Evolutionary conservation across 2,888 invertebrate species (phyloP).

Genomic region (Hyalella azteca): DNA sequence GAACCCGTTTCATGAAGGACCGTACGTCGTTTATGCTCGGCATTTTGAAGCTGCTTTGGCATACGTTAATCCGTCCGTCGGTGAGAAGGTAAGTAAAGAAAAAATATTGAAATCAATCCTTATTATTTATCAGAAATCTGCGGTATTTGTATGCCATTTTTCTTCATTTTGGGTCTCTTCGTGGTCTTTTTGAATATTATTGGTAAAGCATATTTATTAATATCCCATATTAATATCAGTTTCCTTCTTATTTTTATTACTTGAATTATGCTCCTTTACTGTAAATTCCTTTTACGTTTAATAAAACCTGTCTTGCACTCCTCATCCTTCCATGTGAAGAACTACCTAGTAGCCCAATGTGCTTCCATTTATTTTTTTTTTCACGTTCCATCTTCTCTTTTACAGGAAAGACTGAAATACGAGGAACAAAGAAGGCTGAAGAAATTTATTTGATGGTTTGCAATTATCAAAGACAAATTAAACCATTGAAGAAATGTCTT

Average conservation of each 20-base stretch:
- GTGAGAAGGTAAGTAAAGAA: slow-evolving; percentile 45
- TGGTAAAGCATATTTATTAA: not conserved
- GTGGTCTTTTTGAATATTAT: not conserved
- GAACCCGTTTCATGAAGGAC: not conserved
- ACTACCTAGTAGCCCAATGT: too few species aligned
- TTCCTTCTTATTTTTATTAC: too few species aligned
- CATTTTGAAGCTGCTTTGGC: slow-evolving; percentile 51
- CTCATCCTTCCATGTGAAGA: too few species aligned
- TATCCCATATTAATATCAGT: not conserved
- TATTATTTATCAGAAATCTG: too few species aligned
- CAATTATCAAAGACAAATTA: too few species aligned
- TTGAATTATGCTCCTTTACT: not conserved
- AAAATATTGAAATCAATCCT: too few species aligned
- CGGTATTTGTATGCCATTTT: not conserved
- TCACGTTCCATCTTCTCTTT: not conserved
- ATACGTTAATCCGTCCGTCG: slow-evolving; percentile 51
- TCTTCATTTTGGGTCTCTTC: not conserved
- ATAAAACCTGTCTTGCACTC: too few species aligned
- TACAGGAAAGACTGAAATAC: not conserved
- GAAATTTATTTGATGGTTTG: slow-evolving; percentile 10
- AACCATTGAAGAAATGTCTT: too few species aligned
- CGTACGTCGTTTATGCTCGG: slow-evolving; percentile 42
- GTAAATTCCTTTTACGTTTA: not conserved
- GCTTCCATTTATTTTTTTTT: not conserved
- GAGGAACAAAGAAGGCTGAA: not conserved